Evolutionary conservation across 2,888 invertebrate genomes (phyloP).

Genomic region (Gisinianus flammeolus): DNA sequence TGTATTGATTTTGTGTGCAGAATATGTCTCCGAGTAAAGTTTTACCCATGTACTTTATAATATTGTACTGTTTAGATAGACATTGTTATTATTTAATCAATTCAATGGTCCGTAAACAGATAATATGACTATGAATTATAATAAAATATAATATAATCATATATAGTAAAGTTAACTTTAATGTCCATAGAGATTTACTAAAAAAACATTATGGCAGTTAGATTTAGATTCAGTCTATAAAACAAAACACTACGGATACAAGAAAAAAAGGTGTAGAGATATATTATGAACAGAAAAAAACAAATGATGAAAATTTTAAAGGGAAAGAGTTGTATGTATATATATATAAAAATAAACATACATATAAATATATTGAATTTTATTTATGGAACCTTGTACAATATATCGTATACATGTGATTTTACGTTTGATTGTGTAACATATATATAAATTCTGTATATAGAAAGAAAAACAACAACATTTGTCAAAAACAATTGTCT

Average conservation of each 20-base stretch:
- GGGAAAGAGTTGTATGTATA: not conserved
- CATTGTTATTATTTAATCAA: too few relatives aligned
- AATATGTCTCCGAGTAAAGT: too few relatives aligned
- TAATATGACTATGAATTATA: too few relatives aligned
- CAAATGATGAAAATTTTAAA: not conserved
- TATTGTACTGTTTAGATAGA: too few relatives aligned
- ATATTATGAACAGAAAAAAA: not conserved
- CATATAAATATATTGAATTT: not conserved
- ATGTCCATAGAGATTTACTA: not conserved
- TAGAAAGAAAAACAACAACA: not conserved
- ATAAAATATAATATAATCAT: too few relatives aligned
- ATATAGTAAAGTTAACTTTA: too few relatives aligned
- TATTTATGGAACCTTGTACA: not conserved
- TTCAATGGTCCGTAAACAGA: too few relatives aligned
- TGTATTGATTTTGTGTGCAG: too few relatives aligned
- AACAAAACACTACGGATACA: not conserved
- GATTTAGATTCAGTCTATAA: not conserved
- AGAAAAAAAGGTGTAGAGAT: not conserved
- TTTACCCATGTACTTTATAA: too few relatives aligned
- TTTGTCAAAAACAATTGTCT: not conserved
- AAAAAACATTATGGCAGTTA: too few relatives aligned
- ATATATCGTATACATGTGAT: not conserved
- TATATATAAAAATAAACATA: not conserved
- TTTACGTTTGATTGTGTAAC: constrained; percentile 11
- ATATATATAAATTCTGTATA: not conserved